A percentile compares a stretch with the other conserved stretches of the same genome.
These are phyloP conservation scores for Steatocranus sp. DNA, from an alignment of 2,797 vertebrate species.

Conservation along the genomic window DNA sequence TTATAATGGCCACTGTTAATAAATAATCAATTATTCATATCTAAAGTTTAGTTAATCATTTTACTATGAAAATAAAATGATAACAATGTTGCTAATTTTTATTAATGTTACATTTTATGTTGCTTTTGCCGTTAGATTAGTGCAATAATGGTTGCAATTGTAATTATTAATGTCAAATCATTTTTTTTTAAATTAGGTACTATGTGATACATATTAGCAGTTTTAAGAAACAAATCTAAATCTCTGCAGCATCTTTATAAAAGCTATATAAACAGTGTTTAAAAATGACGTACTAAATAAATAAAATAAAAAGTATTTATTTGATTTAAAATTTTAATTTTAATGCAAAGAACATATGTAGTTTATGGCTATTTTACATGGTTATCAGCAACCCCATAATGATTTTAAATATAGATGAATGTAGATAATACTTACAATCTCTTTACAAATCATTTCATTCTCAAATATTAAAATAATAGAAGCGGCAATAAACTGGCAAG, in stretches of 20 bases:
- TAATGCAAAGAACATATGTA: neutral
- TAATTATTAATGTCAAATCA: neutral
- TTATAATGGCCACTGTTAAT: neutral
- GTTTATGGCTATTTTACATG: neutral
- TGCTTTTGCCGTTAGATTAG: neutral
- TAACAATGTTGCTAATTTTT: neutral
- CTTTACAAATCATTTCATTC: neutral
- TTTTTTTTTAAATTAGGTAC: neutral
- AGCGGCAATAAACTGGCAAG: neutral
- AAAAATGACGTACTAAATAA: neutral
- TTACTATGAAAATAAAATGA: neutral
- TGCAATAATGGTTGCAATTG: neutral
- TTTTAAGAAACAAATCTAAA: neutral
- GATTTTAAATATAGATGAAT: neutral
- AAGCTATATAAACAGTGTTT: neutral
- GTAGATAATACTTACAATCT: neutral
- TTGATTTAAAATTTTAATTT: neutral
- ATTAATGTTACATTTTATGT: neutral
- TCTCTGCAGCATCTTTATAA: neutral
- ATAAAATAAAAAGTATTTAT: neutral
- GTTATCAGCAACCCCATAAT: neutral
- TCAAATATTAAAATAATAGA: neutral
- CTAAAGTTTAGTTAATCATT: neutral
- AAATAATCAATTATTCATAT: neutral
- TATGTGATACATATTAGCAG: neutral